Base-by-base conservation (phyloP, 2,888 invertebrate genomes). In the Desoria tigrina region DNA sequence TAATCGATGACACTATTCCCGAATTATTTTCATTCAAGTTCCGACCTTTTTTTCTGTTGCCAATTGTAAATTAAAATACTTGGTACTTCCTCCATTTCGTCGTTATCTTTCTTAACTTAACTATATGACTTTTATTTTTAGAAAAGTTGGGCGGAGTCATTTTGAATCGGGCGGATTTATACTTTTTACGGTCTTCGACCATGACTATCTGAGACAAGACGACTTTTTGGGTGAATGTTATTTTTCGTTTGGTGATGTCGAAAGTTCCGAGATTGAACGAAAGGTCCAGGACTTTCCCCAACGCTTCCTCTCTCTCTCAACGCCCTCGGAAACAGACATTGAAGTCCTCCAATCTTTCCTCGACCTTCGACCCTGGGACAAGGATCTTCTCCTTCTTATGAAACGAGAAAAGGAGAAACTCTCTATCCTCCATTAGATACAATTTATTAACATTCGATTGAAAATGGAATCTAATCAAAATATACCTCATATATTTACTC, bases 361-460 rank as follows among this genome's bases (percentile, higher is more conserved):
- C 45, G 16, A 78, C 26, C 72, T 71, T 24, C 71, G 78, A 54
- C 57, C 63, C 11, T 78, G 79, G 78, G 81, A 82, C 76, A 79
- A 78, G 66, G 77, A 78, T 32, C 81, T 81, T 26, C 77, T 79
- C 63, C 80, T 80, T 27, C 81, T 82, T 77, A 79, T 79, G 28
- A 81, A 80, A 73, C 77, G 54, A 16, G 70, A 73, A 42, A 74
- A 63, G 24, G 64, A 56, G 3, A 63, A 63, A 42, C 59, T 68
- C 9, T 39, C 9, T 39, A 39, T 39, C 9, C 39, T n/a, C n/a
- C n/a, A n/a, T n/a, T n/a, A n/a, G 55, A n/a, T n/a, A n/a, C n/a
- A n/a, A n/a, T n/a, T n/a, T n/a, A n/a, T n/a, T n/a, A n/a, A n/a
- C n/a, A n/a, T n/a, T n/a, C n/a, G n/a, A n/a, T n/a, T n/a, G n/a